Base-by-base conservation (phyloP, 64 coral and sea anemone species). In the Exaiptasia diaphana region DNA sequence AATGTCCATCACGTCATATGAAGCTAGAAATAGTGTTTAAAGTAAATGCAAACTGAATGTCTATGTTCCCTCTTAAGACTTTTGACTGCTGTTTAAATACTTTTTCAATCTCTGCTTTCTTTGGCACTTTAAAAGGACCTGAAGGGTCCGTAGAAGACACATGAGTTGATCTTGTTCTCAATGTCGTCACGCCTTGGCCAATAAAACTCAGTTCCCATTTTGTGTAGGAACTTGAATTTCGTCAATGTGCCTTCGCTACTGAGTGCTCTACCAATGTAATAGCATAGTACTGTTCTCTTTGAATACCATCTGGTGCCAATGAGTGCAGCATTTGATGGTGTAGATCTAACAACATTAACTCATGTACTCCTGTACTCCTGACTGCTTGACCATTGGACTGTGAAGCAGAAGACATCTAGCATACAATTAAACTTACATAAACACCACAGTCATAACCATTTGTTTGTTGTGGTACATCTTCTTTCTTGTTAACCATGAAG, bases 361-460 rank as follows among this genome's bases (percentile, higher is more conserved):
- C 43, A 6, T 17, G 48, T 54, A 53, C 45, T 76, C 73, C 41
- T 76, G 12, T 38, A 76, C 27, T 8, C 43, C 6, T 46, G 43
- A 46, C 43, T 57, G 37, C n/a, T 52, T 14, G 37, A 63, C 41
- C 71, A 86, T 64, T 21, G 56, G 39, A 38, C 54, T 75, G 29
- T 30, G n/a, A 65, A 59, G 41, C 14, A 71, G 39, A 65, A 87
- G 63, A 78, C 74, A 54, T 45, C 74, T 78, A 26, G 74, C 85
- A 87, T 69, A 88, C 3, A 6, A n/a, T n/a, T n/a, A n/a, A 25
- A 32, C 48, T 67, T 7, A 79, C 11, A 31, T 54, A 79, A 11
- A 59, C 36, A 24, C 83, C 83, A 86, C 83, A 77, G 63, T 78
- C 74, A 69, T 69, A 87, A 46, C 43, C 74, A 25, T 88, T 88